phyloP scores from a whole-genome alignment of 2,797 vertebrate species.

The Spinibarbus caldwelli region DNA sequence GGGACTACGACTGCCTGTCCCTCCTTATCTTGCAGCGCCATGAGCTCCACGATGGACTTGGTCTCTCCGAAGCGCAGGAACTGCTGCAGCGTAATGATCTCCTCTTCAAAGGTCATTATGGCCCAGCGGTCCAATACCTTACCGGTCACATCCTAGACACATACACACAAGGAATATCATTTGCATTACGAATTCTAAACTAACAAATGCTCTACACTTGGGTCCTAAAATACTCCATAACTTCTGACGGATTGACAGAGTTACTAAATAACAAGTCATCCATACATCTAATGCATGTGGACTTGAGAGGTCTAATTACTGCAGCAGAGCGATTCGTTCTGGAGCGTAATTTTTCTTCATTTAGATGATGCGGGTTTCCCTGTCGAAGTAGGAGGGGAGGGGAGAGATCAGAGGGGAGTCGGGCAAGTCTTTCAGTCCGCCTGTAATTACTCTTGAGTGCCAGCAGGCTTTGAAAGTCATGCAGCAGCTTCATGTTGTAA shows the following conservation, averaged over 20 bases:
- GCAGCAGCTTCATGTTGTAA: conserved; percentile 89
- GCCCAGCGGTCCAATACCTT: conserved; percentile 98
- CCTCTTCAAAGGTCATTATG: conserved; percentile 97
- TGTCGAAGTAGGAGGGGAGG: conserved; percentile 34
- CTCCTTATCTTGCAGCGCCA: conserved; percentile 97
- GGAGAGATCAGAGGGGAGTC: conserved; percentile 83
- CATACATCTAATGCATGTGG: conserved; percentile 63
- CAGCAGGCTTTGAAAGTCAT: conserved; percentile 91
- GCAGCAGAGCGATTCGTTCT: conserved; percentile 68
- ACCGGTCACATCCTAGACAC: conserved; percentile 88
- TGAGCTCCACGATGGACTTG: conserved; percentile 97
- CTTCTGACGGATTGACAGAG: conserved; percentile 64
- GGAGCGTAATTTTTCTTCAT: conserved; percentile 79
- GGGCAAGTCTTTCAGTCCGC: conserved; percentile 77
- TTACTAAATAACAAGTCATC: conserved; percentile 70
- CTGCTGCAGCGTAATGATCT: conserved; percentile 94
- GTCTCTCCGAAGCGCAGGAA: conserved; percentile 99
- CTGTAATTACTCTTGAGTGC: conserved; percentile 90
- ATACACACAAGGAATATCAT: conserved; percentile 59
- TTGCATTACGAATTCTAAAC: conserved; percentile 64
- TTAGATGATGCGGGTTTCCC: conserved; percentile 81
- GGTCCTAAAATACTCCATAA: conserved; percentile 63
- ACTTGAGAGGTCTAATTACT: conserved; percentile 71
- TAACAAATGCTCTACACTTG: conserved; percentile 65
- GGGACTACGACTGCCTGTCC: conserved; percentile 87